A percentile compares a stretch with the other conserved stretches of the same genome.
These are phyloP conservation scores for Nemurella pictetii DNA, from an alignment of 2,888 invertebrate genomes.

Conservation along the genomic window DNA sequence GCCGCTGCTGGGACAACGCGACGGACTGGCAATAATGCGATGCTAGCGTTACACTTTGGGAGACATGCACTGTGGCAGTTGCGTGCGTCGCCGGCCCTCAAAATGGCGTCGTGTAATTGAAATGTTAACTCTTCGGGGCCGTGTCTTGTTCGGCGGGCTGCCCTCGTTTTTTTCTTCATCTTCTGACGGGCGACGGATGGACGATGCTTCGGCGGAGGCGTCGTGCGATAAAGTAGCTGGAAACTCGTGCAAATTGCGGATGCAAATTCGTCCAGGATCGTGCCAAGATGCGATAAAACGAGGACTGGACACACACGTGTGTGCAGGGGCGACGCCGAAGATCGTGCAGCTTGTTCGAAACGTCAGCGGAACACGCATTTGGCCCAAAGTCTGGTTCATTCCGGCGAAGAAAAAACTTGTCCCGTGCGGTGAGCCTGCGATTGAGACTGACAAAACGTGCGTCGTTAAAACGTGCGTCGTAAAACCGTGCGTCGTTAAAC, in stretches of 20 bases:
- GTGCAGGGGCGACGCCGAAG: no score
- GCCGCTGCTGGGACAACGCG: neutral
- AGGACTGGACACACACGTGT: no score
- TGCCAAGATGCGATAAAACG: neutral
- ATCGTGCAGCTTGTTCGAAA: no score
- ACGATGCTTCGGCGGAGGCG: neutral
- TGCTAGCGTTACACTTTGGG: neutral
- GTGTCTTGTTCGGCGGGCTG: neutral
- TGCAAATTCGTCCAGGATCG: neutral
- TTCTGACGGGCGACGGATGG: neutral
- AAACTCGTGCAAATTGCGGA: no score
- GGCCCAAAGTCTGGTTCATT: no score
- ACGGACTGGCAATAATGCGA: neutral
- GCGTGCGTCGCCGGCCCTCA: neutral
- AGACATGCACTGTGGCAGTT: neutral
- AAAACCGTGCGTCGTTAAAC: neutral
- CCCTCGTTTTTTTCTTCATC: neutral
- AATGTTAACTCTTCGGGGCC: neutral
- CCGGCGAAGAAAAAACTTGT: no score
- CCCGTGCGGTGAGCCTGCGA: no score
- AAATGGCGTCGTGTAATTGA: neutral
- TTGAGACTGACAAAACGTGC: neutral
- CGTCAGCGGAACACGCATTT: no score
- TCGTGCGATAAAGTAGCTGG: no score
- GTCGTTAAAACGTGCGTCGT: neutral